phyloP scores from a whole-genome alignment of 2,797 vertebrate genomes.

The Toxotes lorentzi region DNA sequence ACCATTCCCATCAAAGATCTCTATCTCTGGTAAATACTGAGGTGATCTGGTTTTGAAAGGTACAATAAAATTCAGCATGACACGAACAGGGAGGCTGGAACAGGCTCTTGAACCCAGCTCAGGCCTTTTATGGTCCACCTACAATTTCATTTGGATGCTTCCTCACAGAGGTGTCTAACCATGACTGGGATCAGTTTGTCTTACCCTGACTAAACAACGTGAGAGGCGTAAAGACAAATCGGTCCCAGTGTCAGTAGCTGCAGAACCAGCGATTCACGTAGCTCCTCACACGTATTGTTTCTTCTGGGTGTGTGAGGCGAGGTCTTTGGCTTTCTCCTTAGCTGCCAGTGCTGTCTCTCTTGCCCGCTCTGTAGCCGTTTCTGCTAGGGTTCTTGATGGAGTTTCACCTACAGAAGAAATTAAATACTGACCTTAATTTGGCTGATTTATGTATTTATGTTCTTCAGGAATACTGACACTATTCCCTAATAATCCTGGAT shows the following conservation, averaged over 20 bases:
- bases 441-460: not conserved
- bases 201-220: constrained; percentile 18
- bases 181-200: constrained; percentile 39
- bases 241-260: constrained; percentile 44
- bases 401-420: constrained; percentile 87
- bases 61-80: constrained; percentile 18
- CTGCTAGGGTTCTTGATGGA: constrained; percentile 92
- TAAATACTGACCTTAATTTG: not conserved
- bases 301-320: constrained; percentile 95
- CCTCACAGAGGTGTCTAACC: constrained; percentile 64
- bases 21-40: constrained; percentile 38
- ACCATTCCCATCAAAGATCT: constrained; percentile 24
- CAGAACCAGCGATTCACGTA: not conserved
- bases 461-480: not conserved
- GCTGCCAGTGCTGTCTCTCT: constrained; percentile 95
- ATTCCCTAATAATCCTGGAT: not conserved
- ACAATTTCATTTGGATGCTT: constrained; percentile 47
- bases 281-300: constrained; percentile 90
- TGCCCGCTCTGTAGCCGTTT: constrained; percentile 93
- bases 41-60: constrained; percentile 41
- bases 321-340: constrained; percentile 96
- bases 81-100: constrained; percentile 40
- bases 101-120: constrained; percentile 67
- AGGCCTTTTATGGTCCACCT: constrained; percentile 70
- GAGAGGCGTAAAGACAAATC: constrained; percentile 29